phyloP scores from a whole-genome alignment of 1,140 invertebrate genomes.

The Coelopa frigida region DNA sequence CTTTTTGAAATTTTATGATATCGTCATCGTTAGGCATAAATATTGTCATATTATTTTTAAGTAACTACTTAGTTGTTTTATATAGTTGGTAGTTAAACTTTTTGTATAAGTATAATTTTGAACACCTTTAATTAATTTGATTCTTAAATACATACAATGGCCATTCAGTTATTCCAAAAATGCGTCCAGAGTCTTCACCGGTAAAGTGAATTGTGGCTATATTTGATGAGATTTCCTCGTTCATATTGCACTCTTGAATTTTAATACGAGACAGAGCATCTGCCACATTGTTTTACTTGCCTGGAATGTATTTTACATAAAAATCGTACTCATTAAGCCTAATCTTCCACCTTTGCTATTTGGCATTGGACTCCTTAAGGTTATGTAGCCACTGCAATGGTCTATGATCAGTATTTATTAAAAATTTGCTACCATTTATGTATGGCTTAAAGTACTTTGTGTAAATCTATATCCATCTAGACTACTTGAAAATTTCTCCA shows the following conservation, averaged over 20 bases:
- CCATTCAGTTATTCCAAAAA: conserved; percentile 1
- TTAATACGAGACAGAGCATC: conserved; percentile 18
- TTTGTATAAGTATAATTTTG: not conserved
- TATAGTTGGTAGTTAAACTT: not conserved
- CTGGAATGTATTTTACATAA: conserved; percentile 18
- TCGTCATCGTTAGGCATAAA: not conserved
- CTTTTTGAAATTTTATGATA: not conserved
- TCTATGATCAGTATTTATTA: too few species aligned
- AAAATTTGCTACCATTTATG: too few species aligned
- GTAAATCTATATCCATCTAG: too few species aligned
- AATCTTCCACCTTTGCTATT: conserved; percentile 15
- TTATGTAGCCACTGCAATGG: too few species aligned
- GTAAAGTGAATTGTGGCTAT: conserved; percentile 4
- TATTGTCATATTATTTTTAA: not conserved
- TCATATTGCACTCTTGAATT: not conserved
- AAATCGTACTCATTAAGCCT: conserved; percentile 19
- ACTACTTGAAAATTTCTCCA: too few species aligned
- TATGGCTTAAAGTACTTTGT: too few species aligned
- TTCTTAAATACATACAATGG: not conserved
- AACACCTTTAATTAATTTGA: not conserved
- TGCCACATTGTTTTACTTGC: conserved; percentile 19
- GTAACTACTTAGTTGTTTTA: not conserved
- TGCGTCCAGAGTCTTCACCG: conserved; percentile 2
- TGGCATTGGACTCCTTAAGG: too few species aligned
- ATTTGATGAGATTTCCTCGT: conserved; percentile 5